Base-by-base conservation (phyloP, 1,140 invertebrate species). In the Drosophila insularis region DNA sequence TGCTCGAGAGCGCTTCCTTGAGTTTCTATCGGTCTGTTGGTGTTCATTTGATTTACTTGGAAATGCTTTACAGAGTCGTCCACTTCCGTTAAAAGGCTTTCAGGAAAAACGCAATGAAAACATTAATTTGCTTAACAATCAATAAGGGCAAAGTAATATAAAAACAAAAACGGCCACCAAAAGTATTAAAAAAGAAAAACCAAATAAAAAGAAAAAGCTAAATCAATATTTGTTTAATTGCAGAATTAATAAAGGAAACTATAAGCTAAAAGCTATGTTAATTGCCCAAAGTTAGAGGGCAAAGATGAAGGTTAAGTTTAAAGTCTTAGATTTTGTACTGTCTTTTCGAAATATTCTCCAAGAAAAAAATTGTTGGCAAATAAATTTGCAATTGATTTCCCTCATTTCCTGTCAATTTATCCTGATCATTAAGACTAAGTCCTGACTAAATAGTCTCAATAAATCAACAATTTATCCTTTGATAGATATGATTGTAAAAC, bases 51-150 rank as follows among this genome's bases (percentile, higher is more conserved):
- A 32, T 32, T 63, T 32, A 43, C n/a, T 11, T 23, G 39, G 60
- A 40, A n/a, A 62, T 27, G 23, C 10, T 14, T 37, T 32, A 43
- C 39, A 27, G 37, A 27, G 62, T 54, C 81, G 78, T 74, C 66
- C 69, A 81, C 71, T 74, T 85, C 81, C 81, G 73, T 13, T 76
- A 59, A 32, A 7, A 35, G 8, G 65, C 39, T 39, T 64, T 35
- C 71, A 60, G 68, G 74, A 63, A 76, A 86, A 84, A 84, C 81
- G 81, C 81, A 85, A 85, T 87, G 81, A 87, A 87, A 78, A 71
- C 81, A 85, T 85, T 85, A 85, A 71, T 82, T 84, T 75, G 68
- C 60, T 69, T 58, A 31, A 32, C 66, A 67, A 71, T 84, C 80
- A 80, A 85, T 78, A 85, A 71, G 67, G 13, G n/a, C 5, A 11